Evolutionary conservation across 2,113 vertebrate species (phyloP).

Genomic region (Plecturocebus donacophilus): DNA sequence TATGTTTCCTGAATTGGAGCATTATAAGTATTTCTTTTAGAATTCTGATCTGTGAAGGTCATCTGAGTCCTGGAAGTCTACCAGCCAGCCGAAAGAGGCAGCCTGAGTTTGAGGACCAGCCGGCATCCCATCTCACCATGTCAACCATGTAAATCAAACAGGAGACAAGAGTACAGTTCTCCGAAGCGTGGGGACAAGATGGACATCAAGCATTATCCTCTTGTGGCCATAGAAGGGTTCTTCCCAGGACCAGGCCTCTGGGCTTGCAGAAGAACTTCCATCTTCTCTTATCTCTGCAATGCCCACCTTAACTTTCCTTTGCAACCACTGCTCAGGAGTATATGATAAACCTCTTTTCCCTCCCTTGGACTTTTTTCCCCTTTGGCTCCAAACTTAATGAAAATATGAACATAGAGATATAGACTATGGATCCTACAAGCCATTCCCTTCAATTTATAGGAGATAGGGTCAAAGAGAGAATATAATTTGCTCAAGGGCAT

Average conservation of each 20-base stretch:
- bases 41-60: background rate
- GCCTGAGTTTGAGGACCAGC: background rate
- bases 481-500: background rate
- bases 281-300: background rate
- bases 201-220: background rate
- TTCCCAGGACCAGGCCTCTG: background rate
- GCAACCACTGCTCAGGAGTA: background rate
- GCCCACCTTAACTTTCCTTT: background rate
- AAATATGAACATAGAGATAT: background rate
- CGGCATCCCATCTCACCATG: background rate
- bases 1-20: background rate
- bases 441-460: background rate
- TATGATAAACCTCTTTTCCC: background rate
- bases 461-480: background rate
- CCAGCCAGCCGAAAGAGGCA: background rate
- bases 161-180: background rate
- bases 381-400: background rate
- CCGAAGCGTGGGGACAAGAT: background rate
- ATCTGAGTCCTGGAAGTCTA: background rate
- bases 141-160: background rate
- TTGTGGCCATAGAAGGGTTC: background rate
- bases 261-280: background rate
- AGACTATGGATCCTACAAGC: background rate
- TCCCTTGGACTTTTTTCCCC: background rate
- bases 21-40: background rate